phyloP scores from a whole-genome alignment of 1,140 invertebrate genomes.

The Cataglyphis hispanica region DNA sequence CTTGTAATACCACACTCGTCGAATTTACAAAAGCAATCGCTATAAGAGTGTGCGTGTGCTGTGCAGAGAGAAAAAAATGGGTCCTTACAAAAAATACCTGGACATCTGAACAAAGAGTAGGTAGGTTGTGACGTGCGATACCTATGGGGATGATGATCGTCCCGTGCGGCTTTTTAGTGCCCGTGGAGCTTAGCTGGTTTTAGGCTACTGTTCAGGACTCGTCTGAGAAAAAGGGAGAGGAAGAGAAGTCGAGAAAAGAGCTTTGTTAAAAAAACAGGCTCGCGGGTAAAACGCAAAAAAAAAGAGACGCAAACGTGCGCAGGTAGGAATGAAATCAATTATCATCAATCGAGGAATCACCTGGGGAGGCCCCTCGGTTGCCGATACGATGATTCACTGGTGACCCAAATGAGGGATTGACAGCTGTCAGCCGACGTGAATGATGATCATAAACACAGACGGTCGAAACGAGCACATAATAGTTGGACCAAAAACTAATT shows the following conservation, averaged over 20 bases:
- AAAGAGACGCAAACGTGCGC: conserved; percentile 46
- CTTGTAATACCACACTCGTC: neutral
- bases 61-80: conserved; percentile 65
- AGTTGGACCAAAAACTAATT: conserved; percentile 62
- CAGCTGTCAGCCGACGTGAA: conserved; percentile 74
- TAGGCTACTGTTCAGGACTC: conserved; percentile 67
- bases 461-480: conserved; percentile 62
- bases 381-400: conserved; percentile 71
- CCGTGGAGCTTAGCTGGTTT: conserved; percentile 18
- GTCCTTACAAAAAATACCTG: conserved; percentile 82
- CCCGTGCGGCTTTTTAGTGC: conserved; percentile 21
- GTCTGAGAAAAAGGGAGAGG: conserved; percentile 70
- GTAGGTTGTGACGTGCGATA: conserved; percentile 74
- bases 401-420: conserved; percentile 68
- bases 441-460: conserved; percentile 66
- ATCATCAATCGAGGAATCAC: conserved; percentile 41
- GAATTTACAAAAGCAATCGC: conserved; percentile 7
- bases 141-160: conserved; percentile 58
- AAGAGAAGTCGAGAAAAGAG: conserved; percentile 61
- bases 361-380: conserved; percentile 46
- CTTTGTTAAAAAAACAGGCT: conserved; percentile 56
- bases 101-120: conserved; percentile 81
- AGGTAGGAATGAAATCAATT: conserved; percentile 41
- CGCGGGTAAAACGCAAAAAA: conserved; percentile 37
- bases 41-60: neutral